Base-by-base conservation (phyloP, 2,113 vertebrate genomes). In the Origma solitaria region DNA sequence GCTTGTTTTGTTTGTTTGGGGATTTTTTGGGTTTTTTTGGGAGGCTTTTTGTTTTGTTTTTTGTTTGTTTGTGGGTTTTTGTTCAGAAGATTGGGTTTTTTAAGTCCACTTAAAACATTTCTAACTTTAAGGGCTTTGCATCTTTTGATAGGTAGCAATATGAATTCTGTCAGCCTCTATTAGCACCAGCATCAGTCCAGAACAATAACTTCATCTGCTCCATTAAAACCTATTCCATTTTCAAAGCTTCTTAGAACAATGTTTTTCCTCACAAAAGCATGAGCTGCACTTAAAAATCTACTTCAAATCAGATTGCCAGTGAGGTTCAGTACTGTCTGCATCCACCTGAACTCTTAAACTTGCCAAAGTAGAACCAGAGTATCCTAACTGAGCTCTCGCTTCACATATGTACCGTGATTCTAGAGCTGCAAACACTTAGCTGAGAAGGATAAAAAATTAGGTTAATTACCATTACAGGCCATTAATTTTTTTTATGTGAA, bases 201-300 rank as follows among this genome's bases (percentile, higher is more conserved):
- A 97, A 98, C 97, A 98, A 97, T 97, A 96, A 97, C 40, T 64
- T 93, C 65, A 75, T 94, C 92, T 88, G 40, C 80, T 96, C 94
- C 95, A 98, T 97, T 98, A 96, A 98, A 98, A 98, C 79, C 66
- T 95, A 91, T 96, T 97, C 95, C 65, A 71, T 95, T 96, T 97
- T 98, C 71, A 95, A 95, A 81, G 78, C 90, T 86, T 94, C 92
- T 97, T 94, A 97, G 94, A 98, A 98, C 96, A 98, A 97, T 81
- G 89, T 76, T 93, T 94, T 97, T 95, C 95, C 95, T 94, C 70
- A 98, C 98, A 98, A 98, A 98, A 98, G 97, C 89, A 94, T 94
- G 94, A 96, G 91, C 92, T 97, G 96, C 38, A 49, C 95, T 98
- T 97, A 98, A 98, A 96, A 94, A 98, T 97, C 96, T 97, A 80